Conservation (phyloP, 2,113 vertebrate genomes). For the Sphyrna mokarran region DNA sequence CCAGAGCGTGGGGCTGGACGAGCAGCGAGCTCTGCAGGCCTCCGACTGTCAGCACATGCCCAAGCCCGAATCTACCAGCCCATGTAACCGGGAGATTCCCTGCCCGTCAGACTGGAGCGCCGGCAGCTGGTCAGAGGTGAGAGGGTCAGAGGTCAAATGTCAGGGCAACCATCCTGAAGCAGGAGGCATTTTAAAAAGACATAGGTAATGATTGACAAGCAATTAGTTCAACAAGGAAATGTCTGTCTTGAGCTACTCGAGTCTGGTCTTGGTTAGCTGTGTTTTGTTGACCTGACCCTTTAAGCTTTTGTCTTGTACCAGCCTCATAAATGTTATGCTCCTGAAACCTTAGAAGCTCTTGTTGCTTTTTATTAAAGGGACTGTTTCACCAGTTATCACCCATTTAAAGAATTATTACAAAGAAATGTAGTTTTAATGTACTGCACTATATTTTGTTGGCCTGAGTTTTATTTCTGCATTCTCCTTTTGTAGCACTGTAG, state of each 20-base stretch:
- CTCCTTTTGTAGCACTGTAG: neutral
- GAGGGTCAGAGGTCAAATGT: neutral
- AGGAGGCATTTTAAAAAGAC: neutral
- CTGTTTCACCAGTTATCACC: neutral
- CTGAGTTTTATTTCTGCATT: neutral
- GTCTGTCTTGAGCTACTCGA: neutral
- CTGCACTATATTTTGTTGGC: neutral
- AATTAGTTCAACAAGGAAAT: conserved; percentile 6
- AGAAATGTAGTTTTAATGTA: neutral
- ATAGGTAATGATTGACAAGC: neutral
- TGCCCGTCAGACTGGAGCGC: conserved; percentile 75
- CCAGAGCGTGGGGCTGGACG: conserved; percentile 69
- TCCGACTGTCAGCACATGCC: conserved; percentile 62
- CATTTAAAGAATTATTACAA: neutral
- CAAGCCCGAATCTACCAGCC: conserved; percentile 52
- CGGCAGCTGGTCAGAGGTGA: conserved; percentile 83
- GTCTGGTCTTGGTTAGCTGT: neutral
- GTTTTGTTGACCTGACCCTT: neutral
- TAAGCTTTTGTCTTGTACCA: too few relatives aligned
- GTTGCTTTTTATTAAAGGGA: neutral
- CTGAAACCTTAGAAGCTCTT: neutral
- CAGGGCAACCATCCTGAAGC: neutral
- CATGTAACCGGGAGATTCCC: conserved; percentile 64
- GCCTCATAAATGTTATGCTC: neutral
- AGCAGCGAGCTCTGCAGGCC: conserved; percentile 67